phyloP scores from a whole-genome alignment of 2,113 vertebrate species.

The Paracanthobrama guichenoti region DNA sequence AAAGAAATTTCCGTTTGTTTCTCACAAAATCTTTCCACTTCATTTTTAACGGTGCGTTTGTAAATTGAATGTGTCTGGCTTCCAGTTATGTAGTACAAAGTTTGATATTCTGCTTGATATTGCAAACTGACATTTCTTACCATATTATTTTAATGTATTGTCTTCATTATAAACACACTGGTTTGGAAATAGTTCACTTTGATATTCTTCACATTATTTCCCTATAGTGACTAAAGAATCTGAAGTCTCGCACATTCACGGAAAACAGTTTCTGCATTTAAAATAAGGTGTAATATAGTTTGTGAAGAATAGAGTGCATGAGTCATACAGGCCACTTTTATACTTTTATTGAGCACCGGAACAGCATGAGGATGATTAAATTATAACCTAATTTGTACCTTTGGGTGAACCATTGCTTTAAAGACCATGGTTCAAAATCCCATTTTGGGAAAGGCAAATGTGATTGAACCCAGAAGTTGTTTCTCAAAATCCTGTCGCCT shows the following conservation, averaged over 20 bases:
- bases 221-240: too few relatives aligned
- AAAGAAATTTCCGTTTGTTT: background rate
- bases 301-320: background rate
- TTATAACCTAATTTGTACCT: background rate
- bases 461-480: constrained; percentile 57
- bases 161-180: too few relatives aligned
- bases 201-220: too few relatives aligned
- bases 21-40: background rate
- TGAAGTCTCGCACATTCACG: too few relatives aligned
- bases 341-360: background rate
- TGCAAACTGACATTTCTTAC: too few relatives aligned
- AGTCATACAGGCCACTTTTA: background rate
- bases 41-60: too few relatives aligned
- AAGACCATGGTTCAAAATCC: background rate
- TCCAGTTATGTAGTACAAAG: too few relatives aligned
- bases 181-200: too few relatives aligned
- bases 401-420: background rate
- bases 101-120: too few relatives aligned
- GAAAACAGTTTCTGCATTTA: too few relatives aligned
- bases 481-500: constrained; percentile 65
- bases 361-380: background rate
- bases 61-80: too few relatives aligned
- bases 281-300: background rate
- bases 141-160: too few relatives aligned
- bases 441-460: constrained; percentile 38